These are phyloP conservation scores for Himalopsyche kuldschensis DNA, from an alignment of 2,888 invertebrate genomes.

Conservation along the genomic window DNA sequence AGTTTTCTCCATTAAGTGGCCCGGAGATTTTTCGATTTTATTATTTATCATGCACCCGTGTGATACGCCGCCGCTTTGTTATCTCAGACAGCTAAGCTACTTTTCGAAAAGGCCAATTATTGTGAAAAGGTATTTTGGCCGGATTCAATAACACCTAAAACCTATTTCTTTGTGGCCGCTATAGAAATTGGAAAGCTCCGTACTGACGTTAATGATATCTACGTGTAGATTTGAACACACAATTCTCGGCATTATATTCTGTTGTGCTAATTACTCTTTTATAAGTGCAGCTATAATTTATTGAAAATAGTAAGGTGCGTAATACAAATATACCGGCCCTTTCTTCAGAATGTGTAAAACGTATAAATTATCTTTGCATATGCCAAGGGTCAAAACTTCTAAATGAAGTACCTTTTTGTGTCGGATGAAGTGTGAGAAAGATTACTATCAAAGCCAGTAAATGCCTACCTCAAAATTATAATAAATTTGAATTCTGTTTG, in stretches of 20 bases:
- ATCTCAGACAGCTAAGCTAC: not conserved
- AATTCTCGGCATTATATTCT: not conserved
- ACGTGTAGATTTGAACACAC: not conserved
- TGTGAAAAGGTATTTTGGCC: not conserved
- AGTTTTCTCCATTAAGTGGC: not conserved
- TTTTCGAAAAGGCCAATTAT: not conserved
- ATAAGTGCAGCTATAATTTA: not conserved
- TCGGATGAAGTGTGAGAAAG: not conserved
- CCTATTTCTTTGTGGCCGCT: not conserved
- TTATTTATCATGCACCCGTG: not conserved
- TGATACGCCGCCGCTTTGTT: not conserved
- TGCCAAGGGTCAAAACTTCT: not conserved
- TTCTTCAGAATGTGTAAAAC: not conserved
- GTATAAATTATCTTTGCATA: not conserved
- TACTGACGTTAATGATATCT: not conserved
- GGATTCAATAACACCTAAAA: not conserved
- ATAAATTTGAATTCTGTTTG: not conserved
- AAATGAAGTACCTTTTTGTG: not conserved
- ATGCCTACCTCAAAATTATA: not conserved
- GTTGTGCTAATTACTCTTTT: not conserved
- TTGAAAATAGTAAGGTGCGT: not conserved
- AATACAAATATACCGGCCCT: not conserved
- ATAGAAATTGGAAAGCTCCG: not conserved
- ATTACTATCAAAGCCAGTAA: not conserved
- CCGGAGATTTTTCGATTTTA: not conserved